A percentile compares a stretch with the other conserved stretches of the same genome.
Evolutionary conservation across 2,888 invertebrate species (phyloP).

Genomic region (Noctua janthe): DNA sequence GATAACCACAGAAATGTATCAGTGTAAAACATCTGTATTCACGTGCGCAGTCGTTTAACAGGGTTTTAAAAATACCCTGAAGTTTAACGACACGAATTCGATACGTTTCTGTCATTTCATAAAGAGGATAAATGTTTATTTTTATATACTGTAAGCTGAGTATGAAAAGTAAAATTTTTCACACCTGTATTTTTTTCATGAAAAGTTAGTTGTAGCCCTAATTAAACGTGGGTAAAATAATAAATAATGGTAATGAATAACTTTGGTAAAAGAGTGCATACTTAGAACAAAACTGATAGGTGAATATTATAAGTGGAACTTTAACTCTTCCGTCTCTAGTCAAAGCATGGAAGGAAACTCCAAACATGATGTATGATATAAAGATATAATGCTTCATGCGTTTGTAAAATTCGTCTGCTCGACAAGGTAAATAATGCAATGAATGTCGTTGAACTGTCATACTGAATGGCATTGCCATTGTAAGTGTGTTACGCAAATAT

Average conservation of each 20-base stretch:
- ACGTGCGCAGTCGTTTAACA: conserved; percentile 21
- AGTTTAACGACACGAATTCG: conserved; percentile 20
- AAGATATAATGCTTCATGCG: no score
- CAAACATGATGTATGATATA: no score
- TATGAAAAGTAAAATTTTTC: neutral
- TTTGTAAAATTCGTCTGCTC: no score
- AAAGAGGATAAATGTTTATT: neutral
- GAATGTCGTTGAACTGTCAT: no score
- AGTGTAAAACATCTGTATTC: conserved; percentile 33
- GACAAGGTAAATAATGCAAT: no score
- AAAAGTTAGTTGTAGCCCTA: no score
- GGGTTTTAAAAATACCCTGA: conserved; percentile 24
- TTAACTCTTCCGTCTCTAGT: no score
- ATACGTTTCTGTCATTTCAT: conserved; percentile 8
- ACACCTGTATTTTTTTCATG: neutral
- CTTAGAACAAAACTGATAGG: no score
- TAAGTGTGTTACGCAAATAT: no score
- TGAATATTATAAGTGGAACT: no score
- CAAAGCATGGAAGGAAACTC: no score
- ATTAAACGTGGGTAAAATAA: neutral
- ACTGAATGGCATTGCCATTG: no score
- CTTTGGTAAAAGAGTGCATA: neutral
- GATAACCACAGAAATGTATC: conserved; percentile 39
- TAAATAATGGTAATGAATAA: neutral
- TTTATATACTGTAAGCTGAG: neutral